These are phyloP conservation scores for Dermolepida albohirtum DNA, from an alignment of 2,888 invertebrate genomes.

Conservation along the genomic window DNA sequence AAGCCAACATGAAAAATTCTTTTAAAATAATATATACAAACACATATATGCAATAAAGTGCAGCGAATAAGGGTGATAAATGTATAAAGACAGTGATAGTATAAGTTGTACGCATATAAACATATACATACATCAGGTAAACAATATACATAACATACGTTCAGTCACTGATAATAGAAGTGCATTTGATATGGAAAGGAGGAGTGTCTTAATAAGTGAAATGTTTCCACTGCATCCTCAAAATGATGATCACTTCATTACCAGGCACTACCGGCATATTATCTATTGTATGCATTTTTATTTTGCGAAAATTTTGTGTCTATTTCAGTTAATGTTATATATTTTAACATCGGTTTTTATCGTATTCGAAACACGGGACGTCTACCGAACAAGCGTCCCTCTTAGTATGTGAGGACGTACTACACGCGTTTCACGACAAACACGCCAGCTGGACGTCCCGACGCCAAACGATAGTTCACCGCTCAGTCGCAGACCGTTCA, in stretches of 20 bases:
- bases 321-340: slow-evolving; percentile 15
- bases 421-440: slow-evolving; percentile 23
- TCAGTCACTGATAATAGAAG: slow-evolving; percentile 21
- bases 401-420: slow-evolving; percentile 6
- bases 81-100: too few relatives aligned
- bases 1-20: too few relatives aligned
- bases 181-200: slow-evolving; percentile 1
- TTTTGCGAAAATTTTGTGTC: slow-evolving; percentile 13
- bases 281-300: slow-evolving; percentile 14
- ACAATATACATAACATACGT: slow-evolving; percentile 15
- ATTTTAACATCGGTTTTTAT: slow-evolving; percentile 30
- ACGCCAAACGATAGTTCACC: slow-evolving; percentile 38
- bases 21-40: too few relatives aligned
- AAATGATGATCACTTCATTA: slow-evolving; percentile 13
- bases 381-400: slow-evolving; percentile 16
- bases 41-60: too few relatives aligned
- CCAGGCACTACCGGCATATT: slow-evolving; percentile 21
- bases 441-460: slow-evolving; percentile 33
- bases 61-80: too few relatives aligned
- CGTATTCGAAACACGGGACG: slow-evolving; percentile 1
- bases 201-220: slow-evolving; percentile 23
- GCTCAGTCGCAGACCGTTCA: slow-evolving; percentile 41
- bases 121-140: background rate
- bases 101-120: too few relatives aligned
- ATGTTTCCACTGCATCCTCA: slow-evolving; percentile 25